phyloP scores from a whole-genome alignment of 2,888 invertebrate species.

The Lacanobia wlatinum region DNA sequence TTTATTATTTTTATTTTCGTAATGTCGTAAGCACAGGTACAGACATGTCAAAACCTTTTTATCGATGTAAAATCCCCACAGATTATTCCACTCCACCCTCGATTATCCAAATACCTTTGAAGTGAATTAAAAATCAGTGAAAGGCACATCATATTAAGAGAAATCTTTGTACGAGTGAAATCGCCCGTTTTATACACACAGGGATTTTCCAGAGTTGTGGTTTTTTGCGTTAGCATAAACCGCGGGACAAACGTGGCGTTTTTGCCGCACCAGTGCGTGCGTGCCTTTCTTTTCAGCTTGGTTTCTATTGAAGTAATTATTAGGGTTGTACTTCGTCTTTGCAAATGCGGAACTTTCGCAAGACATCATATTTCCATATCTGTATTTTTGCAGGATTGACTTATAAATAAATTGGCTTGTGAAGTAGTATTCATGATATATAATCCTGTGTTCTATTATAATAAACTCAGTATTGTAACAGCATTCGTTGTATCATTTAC shows the following conservation, averaged over 20 bases:
- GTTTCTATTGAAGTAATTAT: constrained; percentile 6
- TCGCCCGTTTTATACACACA: constrained; percentile 50
- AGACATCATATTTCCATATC: neutral
- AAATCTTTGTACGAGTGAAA: constrained; percentile 55
- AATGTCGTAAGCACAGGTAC: too few relatives aligned
- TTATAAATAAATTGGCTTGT: too few relatives aligned
- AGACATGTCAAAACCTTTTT: too few relatives aligned
- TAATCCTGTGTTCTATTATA: too few relatives aligned
- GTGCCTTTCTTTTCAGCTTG: constrained; percentile 16
- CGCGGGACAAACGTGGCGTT: constrained; percentile 55
- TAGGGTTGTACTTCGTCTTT: neutral
- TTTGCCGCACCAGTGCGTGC: constrained; percentile 57
- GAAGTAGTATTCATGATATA: too few relatives aligned
- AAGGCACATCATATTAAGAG: constrained; percentile 38
- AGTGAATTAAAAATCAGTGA: constrained; percentile 46
- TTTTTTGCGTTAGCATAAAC: constrained; percentile 50
- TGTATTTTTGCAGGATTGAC: too few relatives aligned
- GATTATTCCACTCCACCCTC: constrained; percentile 13
- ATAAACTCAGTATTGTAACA: too few relatives aligned
- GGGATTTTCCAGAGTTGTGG: constrained; percentile 63
- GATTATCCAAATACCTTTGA: constrained; percentile 36
- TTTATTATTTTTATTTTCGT: too few relatives aligned
- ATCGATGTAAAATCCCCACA: neutral
- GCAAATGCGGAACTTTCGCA: neutral
- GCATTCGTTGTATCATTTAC: too few relatives aligned